A percentile compares a stretch with the other conserved stretches of the same genome.
These are phyloP conservation scores for Holothuria glaberrima DNA, from an alignment of 35 echinoderm and acorn worm genomes.

Conservation along the genomic window DNA sequence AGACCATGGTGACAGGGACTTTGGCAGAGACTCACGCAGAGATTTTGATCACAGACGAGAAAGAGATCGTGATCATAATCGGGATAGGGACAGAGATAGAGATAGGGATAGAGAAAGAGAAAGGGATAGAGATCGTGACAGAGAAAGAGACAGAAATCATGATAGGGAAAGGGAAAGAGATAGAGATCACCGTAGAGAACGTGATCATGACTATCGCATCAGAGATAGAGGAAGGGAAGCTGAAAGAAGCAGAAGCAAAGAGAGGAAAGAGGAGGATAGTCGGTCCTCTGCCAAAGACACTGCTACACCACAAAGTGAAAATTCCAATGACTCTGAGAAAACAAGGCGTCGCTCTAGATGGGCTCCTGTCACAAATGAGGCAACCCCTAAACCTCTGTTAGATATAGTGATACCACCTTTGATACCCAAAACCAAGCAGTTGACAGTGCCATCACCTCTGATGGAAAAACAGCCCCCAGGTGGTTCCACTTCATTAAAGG, in stretches of 20 bases:
- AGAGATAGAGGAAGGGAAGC: slow-evolving; percentile 63
- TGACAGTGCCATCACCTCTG: background rate
- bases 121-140: slow-evolving; percentile 55
- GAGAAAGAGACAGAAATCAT: slow-evolving; percentile 71
- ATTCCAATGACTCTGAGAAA: slow-evolving; percentile 29
- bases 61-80: slow-evolving; percentile 53
- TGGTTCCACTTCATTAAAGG: background rate
- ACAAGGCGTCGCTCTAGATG: slow-evolving; percentile 29
- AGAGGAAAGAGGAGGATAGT: background rate
- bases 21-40: slow-evolving; percentile 11
- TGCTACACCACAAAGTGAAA: background rate
- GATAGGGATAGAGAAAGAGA: slow-evolving; percentile 70
- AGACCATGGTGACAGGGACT: slow-evolving; percentile 62
- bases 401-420: slow-evolving; percentile 46
- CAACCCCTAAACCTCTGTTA: slow-evolving; percentile 20
- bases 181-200: slow-evolving; percentile 70
- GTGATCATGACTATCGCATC: slow-evolving; percentile 68
- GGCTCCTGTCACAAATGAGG: slow-evolving; percentile 33
- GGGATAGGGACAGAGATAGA: slow-evolving; percentile 45
- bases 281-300: background rate
- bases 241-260: slow-evolving; percentile 51
- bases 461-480: background rate
- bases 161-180: slow-evolving; percentile 79
- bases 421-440: slow-evolving; percentile 5
- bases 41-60: slow-evolving; percentile 54